Percentiles rank a stretch among this genome's conserved stretches.
phyloP scores from a whole-genome alignment of 2,113 vertebrate species.

The Microtus oregoni region DNA sequence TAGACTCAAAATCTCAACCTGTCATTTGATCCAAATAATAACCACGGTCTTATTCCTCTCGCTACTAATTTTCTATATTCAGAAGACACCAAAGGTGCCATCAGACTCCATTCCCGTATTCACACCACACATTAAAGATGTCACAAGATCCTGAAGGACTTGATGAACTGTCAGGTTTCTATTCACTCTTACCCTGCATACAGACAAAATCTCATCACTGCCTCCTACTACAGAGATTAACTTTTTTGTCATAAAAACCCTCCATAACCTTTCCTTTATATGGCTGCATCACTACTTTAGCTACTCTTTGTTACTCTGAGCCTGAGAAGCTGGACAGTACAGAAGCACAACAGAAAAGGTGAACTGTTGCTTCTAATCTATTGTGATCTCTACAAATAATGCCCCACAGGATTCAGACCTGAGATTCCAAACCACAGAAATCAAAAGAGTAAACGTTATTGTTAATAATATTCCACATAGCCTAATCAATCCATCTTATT shows the following conservation, averaged over 20 bases:
- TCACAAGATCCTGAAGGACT: neutral
- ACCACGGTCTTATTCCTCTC: neutral
- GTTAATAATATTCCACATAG: neutral
- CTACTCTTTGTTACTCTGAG: neutral
- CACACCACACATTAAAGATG: neutral
- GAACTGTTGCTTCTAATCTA: neutral
- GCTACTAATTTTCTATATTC: conserved; percentile 7
- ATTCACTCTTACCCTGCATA: neutral
- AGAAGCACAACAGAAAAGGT: neutral
- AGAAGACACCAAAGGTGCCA: neutral
- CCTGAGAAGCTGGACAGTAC: neutral
- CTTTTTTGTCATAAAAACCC: neutral
- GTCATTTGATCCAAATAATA: neutral
- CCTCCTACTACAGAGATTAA: neutral
- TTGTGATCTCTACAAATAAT: neutral
- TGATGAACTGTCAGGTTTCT: conserved; percentile 24
- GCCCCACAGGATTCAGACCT: neutral
- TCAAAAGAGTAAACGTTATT: neutral
- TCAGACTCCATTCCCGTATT: neutral
- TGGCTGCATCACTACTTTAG: neutral
- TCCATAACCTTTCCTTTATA: neutral
- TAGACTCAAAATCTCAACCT: neutral
- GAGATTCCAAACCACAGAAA: neutral
- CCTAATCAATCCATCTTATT: neutral
- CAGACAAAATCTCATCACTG: neutral